Evolutionary conservation across 2,888 invertebrate species (phyloP).

Genomic region (Eupithecia subfuscata): DNA sequence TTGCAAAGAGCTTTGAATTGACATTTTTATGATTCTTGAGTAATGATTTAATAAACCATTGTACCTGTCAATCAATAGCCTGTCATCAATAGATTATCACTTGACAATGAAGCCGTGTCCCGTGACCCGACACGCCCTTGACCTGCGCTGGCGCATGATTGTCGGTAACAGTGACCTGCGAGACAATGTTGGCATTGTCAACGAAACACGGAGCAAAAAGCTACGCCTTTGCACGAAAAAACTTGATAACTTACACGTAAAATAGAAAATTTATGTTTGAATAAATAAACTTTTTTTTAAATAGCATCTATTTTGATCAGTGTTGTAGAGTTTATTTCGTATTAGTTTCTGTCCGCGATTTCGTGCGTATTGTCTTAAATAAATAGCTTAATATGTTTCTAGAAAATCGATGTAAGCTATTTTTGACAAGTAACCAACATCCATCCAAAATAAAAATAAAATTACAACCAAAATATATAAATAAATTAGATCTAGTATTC

Average conservation of each 20-base stretch:
- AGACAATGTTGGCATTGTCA: conserved; percentile 28
- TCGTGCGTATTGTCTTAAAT: neutral
- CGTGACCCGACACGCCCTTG: conserved; percentile 29
- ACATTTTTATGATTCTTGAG: neutral
- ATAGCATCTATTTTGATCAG: too few species aligned
- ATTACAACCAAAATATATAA: too few species aligned
- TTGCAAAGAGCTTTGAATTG: neutral
- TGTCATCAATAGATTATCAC: conserved; percentile 12
- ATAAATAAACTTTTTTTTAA: too few species aligned
- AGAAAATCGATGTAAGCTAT: too few species aligned
- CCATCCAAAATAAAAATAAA: neutral
- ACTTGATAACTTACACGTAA: neutral
- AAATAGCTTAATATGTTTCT: neutral
- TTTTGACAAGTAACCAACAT: neutral
- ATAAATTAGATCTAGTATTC: too few species aligned
- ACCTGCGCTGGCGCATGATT: conserved; percentile 12
- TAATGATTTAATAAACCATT: neutral
- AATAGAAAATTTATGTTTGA: too few species aligned
- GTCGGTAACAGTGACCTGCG: conserved; percentile 24
- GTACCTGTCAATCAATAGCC: conserved; percentile 15
- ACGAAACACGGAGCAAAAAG: conserved; percentile 18
- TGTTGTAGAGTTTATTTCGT: neutral
- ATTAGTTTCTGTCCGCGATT: neutral
- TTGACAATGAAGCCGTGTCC: conserved; percentile 10
- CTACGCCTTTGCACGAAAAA: neutral